phyloP scores from a whole-genome alignment of 2,797 vertebrate species.

The Hephaestus fuliginosus region DNA sequence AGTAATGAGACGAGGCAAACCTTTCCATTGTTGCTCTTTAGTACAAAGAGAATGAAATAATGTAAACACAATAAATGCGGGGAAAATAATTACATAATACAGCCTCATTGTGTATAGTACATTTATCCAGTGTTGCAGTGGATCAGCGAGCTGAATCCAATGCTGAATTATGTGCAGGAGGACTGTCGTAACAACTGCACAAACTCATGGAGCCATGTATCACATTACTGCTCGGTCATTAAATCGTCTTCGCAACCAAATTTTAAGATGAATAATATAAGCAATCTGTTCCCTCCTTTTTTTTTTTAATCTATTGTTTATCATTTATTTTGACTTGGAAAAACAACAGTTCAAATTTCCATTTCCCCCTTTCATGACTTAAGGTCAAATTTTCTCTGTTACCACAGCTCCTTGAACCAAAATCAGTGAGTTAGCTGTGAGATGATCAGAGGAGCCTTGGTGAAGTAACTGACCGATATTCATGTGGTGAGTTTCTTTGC shows the following conservation, averaged over 20 bases:
- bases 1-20: conserved; percentile 12
- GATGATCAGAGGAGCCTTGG: conserved; percentile 39
- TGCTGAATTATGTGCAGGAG: background rate
- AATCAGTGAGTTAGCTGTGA: conserved; percentile 4
- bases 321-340: background rate
- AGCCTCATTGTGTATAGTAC: conserved; percentile 3
- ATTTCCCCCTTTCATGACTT: background rate
- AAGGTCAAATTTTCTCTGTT: conserved; percentile 27
- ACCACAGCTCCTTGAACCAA: background rate
- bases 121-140: background rate
- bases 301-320: background rate
- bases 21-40: background rate
- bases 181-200: background rate
- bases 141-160: background rate
- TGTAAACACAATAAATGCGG: conserved; percentile 5
- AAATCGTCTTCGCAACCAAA: background rate
- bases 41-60: background rate
- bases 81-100: background rate
- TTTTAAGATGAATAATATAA: background rate
- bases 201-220: background rate
- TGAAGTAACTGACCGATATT: conserved; percentile 37
- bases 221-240: background rate
- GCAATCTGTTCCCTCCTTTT: background rate
- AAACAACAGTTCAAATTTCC: background rate
- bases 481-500: conserved; percentile 41